Evolutionary conservation across 2,888 invertebrate species (phyloP).

Genomic region (Portevinia maculata): DNA sequence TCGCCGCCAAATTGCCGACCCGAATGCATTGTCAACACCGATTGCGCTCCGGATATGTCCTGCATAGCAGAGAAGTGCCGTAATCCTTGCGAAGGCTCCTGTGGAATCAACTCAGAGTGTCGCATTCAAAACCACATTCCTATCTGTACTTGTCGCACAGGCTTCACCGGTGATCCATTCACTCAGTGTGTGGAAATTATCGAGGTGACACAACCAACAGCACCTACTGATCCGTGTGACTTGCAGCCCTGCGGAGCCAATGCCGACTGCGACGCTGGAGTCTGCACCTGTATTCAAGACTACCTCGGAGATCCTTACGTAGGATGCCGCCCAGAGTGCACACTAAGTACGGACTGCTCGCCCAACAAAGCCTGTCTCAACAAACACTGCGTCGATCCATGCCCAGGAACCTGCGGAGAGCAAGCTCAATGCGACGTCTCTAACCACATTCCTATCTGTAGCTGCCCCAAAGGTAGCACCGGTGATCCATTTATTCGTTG

Average conservation of each 20-base stretch:
- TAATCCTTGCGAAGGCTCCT: conserved; percentile 88
- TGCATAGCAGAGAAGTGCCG: conserved; percentile 89
- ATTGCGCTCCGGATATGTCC: conserved; percentile 86
- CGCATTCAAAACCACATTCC: conserved; percentile 88
- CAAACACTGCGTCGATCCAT: conserved; percentile 89
- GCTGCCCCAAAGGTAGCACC: conserved; percentile 86
- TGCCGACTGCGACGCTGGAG: conserved; percentile 87
- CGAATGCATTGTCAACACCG: conserved; percentile 86
- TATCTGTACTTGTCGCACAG: conserved; percentile 85
- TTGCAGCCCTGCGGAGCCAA: conserved; percentile 90
- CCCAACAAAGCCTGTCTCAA: conserved; percentile 88
- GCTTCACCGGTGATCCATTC: conserved; percentile 88
- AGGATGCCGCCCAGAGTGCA: conserved; percentile 89
- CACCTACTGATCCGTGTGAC: conserved; percentile 87
- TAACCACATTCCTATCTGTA: conserved; percentile 89
- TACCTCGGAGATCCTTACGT: conserved; percentile 87
- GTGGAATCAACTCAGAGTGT: conserved; percentile 88
- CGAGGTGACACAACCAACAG: conserved; percentile 84
- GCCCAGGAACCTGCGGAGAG: conserved; percentile 89
- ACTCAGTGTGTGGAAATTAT: conserved; percentile 84
- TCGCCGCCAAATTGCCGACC: conserved; percentile 88
- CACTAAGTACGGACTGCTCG: conserved; percentile 89
- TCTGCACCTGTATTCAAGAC: conserved; percentile 85
- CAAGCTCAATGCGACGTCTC: conserved; percentile 89
- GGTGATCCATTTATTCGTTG: conserved; percentile 89